These are phyloP conservation scores for Imbricaverruca yamaguchii DNA, from an alignment of 2,888 invertebrate species.

Conservation along the genomic window DNA sequence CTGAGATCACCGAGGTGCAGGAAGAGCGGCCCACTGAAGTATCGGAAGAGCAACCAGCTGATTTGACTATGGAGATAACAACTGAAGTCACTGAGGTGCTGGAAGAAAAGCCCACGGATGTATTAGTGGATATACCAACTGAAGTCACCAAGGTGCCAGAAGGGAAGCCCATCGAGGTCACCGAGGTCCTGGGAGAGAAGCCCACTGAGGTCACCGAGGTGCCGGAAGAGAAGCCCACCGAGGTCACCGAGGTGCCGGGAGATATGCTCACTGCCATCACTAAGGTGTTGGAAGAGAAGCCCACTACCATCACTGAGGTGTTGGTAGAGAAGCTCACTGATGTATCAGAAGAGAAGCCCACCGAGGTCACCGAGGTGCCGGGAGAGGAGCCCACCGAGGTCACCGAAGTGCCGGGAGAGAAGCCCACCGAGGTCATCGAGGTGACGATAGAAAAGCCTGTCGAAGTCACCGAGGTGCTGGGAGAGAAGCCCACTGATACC, in stretches of 20 bases:
- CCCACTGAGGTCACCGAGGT: background rate
- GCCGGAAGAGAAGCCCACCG: background rate
- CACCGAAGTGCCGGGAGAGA: no score
- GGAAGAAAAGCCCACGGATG: no score
- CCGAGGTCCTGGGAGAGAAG: background rate
- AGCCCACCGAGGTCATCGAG: no score
- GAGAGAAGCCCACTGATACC: no score
- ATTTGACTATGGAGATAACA: background rate
- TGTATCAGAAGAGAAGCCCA: background rate
- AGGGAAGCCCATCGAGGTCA: background rate
- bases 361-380: background rate
- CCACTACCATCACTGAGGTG: no score
- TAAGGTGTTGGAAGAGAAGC: background rate
- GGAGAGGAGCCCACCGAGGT: no score
- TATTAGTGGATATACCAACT: slow-evolving; percentile 10
- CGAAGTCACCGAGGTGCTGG: no score
- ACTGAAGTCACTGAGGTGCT: background rate
- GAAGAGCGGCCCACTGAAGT: background rate
- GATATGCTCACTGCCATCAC: background rate
- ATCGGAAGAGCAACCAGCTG: background rate
- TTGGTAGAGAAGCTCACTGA: background rate
- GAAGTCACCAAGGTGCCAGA: slow-evolving; percentile 11
- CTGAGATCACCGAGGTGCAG: background rate
- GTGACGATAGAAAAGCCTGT: no score
- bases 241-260: background rate